phyloP scores from a whole-genome alignment of 2,888 invertebrate species.

The Candidula unifasciata region DNA sequence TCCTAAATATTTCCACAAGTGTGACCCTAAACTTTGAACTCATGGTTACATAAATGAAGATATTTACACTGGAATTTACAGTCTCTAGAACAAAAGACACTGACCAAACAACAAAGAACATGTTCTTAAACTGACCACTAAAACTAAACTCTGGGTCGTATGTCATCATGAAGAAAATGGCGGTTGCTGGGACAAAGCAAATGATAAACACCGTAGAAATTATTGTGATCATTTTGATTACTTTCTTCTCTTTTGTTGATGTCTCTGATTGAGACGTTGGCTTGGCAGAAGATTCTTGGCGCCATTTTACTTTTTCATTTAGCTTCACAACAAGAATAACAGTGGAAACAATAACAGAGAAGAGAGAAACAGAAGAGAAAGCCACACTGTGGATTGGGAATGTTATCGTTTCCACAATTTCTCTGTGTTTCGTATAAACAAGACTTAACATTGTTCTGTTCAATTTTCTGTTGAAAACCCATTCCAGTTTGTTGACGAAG shows the following conservation, averaged over 20 bases:
- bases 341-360: background rate
- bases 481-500: background rate
- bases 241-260: background rate
- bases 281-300: rapidly evolving
- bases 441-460: background rate
- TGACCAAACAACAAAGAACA: background rate
- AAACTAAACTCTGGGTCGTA: background rate
- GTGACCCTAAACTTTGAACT: background rate
- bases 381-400: background rate
- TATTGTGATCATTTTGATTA: background rate
- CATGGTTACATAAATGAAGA: background rate
- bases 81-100: background rate
- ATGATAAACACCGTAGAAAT: background rate
- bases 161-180: background rate
- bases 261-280: rapidly evolving
- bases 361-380: background rate
- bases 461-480: background rate
- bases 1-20: background rate
- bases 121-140: background rate
- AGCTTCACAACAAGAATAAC: background rate
- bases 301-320: background rate
- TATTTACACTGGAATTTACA: background rate
- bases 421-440: background rate
- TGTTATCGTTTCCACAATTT: background rate
- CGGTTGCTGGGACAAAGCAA: background rate